phyloP scores from a whole-genome alignment of 2,797 vertebrate species.

The Numenius phaeopus region DNA sequence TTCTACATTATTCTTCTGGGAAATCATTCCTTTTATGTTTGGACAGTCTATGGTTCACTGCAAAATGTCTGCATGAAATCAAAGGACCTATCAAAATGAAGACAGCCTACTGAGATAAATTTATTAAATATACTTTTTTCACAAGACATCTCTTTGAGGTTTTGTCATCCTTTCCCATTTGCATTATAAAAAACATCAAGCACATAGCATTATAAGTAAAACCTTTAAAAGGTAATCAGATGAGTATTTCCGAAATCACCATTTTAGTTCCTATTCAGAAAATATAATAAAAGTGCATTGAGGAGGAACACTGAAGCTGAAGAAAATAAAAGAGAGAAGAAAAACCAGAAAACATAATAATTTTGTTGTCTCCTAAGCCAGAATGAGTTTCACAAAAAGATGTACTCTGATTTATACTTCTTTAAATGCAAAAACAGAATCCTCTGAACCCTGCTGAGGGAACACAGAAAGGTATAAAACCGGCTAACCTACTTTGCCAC shows the following conservation, averaged over 20 bases:
- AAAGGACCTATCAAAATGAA: slow-evolving; percentile 48
- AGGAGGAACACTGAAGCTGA: neutral
- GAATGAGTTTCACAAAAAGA: neutral
- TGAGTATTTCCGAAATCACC: slow-evolving; percentile 8
- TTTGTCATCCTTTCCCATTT: slow-evolving; percentile 52
- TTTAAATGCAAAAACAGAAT: neutral
- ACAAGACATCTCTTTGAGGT: slow-evolving; percentile 22
- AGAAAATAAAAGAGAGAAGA: neutral
- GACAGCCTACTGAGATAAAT: slow-evolving; percentile 9
- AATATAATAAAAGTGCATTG: neutral
- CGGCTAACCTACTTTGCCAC: neutral
- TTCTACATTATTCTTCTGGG: neutral
- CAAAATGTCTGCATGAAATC: slow-evolving; percentile 32
- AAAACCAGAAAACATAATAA: neutral
- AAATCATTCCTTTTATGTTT: slow-evolving; percentile 12
- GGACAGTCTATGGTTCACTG: neutral
- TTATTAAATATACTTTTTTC: slow-evolving; percentile 37
- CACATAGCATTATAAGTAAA: neutral
- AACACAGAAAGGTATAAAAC: neutral
- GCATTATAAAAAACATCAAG: slow-evolving; percentile 50
- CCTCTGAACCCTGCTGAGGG: neutral
- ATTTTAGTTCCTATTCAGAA: slow-evolving; percentile 17
- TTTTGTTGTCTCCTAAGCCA: neutral
- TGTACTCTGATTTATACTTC: neutral
- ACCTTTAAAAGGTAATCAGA: slow-evolving; percentile 41